Base-by-base conservation (phyloP, 2,113 vertebrate genomes). In the Vombatus ursinus region DNA sequence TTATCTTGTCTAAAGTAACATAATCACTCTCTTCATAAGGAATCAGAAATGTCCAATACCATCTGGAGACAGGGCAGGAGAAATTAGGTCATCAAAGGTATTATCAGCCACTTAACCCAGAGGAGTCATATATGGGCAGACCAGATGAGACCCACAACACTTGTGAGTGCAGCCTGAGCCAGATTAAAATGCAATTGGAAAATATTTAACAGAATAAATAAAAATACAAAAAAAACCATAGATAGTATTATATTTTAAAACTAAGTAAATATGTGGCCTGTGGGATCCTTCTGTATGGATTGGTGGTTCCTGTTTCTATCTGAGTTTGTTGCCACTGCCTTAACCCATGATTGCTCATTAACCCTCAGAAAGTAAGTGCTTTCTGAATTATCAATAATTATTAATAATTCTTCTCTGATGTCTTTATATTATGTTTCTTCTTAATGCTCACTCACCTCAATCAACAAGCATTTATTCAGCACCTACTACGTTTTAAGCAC, bases 361-460 rank as follows among this genome's bases (percentile, higher is more conserved):
- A n/a, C 44, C 37, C 49, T 44, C 68, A 92, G 10, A 28, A 92
- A 93, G 47, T 94, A 92, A 93, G 47, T 95, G 7, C 49, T 90
- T 52, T 48, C 54, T 57, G 52, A 53, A 53, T 53, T 24, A 53
- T 53, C 6, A 53, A 53, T 53, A 53, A 52, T 52, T 52, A 22
- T 16, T 19, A 53, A 53, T 53, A 53, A 54, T 54, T 54, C 26
- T 54, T 54, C 25, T 54, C 25, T 54, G 24, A 26, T 54, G 53
- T 26, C 24, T 4, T 53, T 54, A 54, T 54, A 19, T 54, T 54
- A 53, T 53, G 53, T 54, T 54, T 26, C 53, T 54, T 25, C 53
- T 54, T 54, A 25, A 54, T 54, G 53, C 53, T 54, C 53, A 54
- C 53, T 54, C 52, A 25, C 23, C 22, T 53, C 8, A 54, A 54